These are phyloP conservation scores for Antedon mediterranea DNA, from an alignment of 53 echinoderm and acorn worm genomes.

Conservation along the genomic window DNA sequence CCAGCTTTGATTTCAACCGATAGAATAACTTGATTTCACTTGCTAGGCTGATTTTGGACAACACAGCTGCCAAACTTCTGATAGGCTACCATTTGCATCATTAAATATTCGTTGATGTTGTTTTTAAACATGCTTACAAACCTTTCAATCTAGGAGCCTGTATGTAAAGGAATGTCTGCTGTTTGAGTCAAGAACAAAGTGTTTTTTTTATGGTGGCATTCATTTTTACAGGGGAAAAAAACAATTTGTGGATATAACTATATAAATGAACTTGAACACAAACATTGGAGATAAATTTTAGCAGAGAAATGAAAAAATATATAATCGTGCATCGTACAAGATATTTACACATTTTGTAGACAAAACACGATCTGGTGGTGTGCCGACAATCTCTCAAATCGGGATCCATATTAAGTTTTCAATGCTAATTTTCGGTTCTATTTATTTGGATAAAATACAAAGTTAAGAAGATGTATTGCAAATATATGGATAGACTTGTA, in stretches of 20 bases:
- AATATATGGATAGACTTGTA: neutral
- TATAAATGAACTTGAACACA: too few relatives aligned
- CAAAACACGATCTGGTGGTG: too few relatives aligned
- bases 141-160: neutral
- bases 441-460: neutral
- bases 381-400: neutral
- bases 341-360: too few relatives aligned
- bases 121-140: neutral
- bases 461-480: too few relatives aligned
- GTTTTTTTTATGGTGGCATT: too few relatives aligned
- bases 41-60: neutral
- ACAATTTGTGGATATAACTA: too few relatives aligned
- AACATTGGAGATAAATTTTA: neutral
- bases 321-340: too few relatives aligned
- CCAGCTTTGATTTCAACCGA: neutral
- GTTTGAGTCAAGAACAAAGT: neutral
- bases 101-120: neutral
- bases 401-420: neutral
- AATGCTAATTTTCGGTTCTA: neutral
- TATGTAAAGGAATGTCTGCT: neutral
- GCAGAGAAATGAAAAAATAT: too few relatives aligned
- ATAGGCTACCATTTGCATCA: neutral
- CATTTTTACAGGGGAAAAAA: too few relatives aligned
- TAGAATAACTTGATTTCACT: neutral
- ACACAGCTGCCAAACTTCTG: neutral